Base-by-base conservation (phyloP, 1,140 invertebrate species). In the Carcinoscorpius rotundicauda region DNA sequence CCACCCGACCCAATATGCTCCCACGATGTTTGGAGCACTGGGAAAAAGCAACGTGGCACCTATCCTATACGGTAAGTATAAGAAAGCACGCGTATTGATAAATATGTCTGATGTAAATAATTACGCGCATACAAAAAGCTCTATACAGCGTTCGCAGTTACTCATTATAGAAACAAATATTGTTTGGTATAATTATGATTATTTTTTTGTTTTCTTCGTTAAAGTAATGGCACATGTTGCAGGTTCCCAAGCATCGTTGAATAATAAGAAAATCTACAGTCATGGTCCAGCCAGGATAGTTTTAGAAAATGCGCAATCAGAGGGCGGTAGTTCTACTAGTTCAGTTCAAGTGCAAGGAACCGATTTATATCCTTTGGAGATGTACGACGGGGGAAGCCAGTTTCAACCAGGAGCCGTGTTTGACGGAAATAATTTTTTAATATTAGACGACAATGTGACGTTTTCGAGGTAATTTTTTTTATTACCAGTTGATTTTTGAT, bases 301-400 rank as follows among this genome's bases (percentile, higher is more conserved):
- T 51, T 60, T 65, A 49, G 62, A 64, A 52, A 66, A 65, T 29
- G 63, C 62, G 50, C 66, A 55, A 55, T 55, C 66, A 10, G 67
- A 68, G 11, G 67, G 64, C 48, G 64, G 62, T 52, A 66, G 64
- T 50, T 65, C 64, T 11, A 63, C 64, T 11, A 68, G 67, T 61
- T 70, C 69, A 29, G 67, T 70, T 50, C 71, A 72, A 50, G 71
- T 72, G 10, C 71, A 72, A 62, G 67, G 66, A n/a, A 66, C 70
- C n/a, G 71, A 72, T 60, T 57, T 72, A 9, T 72, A 72, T 55
- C 71, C 71, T 5, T 63, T 72, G 64, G 71, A 72, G 51, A 70
- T 72, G 63, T 72, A 72, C 29, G 71, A 72, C 53, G 68, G 68
- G 11, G 67, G 65, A 11, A 67, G 67, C 49, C 64, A 68, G 50